These are phyloP conservation scores for Lasiurus borealis DNA, from an alignment of 2,113 vertebrate genomes.

Conservation along the genomic window DNA sequence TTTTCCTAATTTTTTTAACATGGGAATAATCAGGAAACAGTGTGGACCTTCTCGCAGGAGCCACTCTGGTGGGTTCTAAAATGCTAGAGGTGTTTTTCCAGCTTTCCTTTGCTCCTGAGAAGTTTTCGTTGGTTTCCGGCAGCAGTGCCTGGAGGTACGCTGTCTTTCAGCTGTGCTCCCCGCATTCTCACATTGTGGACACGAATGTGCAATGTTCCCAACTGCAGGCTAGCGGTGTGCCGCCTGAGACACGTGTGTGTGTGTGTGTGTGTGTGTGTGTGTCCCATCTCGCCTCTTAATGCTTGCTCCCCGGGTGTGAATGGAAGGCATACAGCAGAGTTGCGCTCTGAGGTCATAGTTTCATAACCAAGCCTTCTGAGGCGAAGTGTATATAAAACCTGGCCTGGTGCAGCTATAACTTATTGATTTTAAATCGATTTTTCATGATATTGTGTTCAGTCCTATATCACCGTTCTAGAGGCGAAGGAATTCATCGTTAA, in stretches of 20 bases:
- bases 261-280: conserved; percentile 78
- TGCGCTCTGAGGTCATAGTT: conserved; percentile 82
- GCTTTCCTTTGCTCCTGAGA: conserved; percentile 18
- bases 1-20: conserved; percentile 72
- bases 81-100: conserved; percentile 54
- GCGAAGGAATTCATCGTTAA: conserved; percentile 74
- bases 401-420: conserved; percentile 77
- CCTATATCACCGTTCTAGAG: conserved; percentile 20
- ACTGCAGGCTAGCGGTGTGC: conserved; percentile 79
- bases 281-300: conserved; percentile 84
- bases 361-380: conserved; percentile 72
- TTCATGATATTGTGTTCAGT: conserved; percentile 21
- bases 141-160: conserved; percentile 27
- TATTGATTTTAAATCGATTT: conserved; percentile 80
- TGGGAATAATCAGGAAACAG: conserved; percentile 70
- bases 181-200: conserved; percentile 76
- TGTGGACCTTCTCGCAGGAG: conserved; percentile 7
- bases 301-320: conserved; percentile 85
- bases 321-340: conserved; percentile 80
- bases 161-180: conserved; percentile 66
- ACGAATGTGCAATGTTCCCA: conserved; percentile 76
- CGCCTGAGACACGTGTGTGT: conserved; percentile 68
- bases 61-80: not conserved
- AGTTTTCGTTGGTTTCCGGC: not conserved
- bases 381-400: conserved; percentile 72